Base-by-base conservation (phyloP, 2,888 invertebrate species). In the Chouioia cunea region DNA sequence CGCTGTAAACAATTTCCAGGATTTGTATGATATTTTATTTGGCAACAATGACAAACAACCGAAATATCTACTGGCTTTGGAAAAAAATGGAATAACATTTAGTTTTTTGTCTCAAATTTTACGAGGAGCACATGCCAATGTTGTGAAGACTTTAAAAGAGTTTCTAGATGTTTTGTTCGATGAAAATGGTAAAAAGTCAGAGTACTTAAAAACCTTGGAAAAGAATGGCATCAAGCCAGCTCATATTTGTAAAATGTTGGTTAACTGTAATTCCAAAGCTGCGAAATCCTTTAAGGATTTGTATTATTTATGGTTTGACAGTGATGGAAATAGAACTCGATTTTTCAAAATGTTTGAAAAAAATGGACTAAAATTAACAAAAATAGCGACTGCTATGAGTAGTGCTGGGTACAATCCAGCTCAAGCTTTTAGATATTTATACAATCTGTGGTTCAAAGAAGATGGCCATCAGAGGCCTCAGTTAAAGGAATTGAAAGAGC, bases 211-310 rank as follows among this genome's bases (percentile, higher is more conserved):
- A 50, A 50, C 16, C 4, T 36, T 71, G 18, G 70, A 71, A 74
- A 74, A 76, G 72, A 76, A 74, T 75, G 77, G 57, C 75, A 78
- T 73, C 72, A 75, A 76, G 70, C 18, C 70, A 16, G 20, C 16
- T 18, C 75, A 57, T 67, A 73, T 79, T 62, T 80, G 79, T 57
- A 78, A 78, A 76, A 79, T 80, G 75, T 77, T 72, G 14, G 8
- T 56, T 62, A 62, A 70, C 73, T 65, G 71, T 66, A 57, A 79
- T 72, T 71, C 74, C 62, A 78, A 76, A 65, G 77, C 77, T 75
- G 57, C 76, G 62, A 74, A 75, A 76, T 75, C 76, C 73, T 79
- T 82, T 75, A 77, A 78, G 78, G 76, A 78, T 68, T 77, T 81
- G 47, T 75, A 69, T 48, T 59, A 74, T 23, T 53, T 73, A 56